A percentile compares a stretch with the other conserved stretches of the same genome.
Evolutionary conservation across 2,797 vertebrate species (phyloP).

Genomic region (Microhierax caerulescens): DNA sequence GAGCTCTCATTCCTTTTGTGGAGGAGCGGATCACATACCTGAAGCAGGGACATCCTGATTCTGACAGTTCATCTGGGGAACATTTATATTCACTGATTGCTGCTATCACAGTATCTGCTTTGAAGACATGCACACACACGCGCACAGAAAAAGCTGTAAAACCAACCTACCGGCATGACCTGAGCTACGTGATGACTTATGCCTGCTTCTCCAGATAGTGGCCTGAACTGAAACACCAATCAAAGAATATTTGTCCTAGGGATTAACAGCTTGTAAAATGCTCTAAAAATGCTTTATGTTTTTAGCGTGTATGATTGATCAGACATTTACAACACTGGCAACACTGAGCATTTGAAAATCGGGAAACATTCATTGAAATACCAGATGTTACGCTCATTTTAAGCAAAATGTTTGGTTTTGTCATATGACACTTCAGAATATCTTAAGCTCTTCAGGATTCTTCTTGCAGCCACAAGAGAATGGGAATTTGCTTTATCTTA

Average conservation of each 20-base stretch:
- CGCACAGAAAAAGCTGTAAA: neutral
- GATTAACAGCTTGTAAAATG: neutral
- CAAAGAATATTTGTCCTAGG: neutral
- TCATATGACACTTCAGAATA: neutral
- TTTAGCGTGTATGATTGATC: neutral
- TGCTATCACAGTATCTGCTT: neutral
- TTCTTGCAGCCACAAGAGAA: neutral
- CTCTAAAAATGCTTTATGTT: neutral
- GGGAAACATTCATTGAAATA: neutral
- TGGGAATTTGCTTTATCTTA: neutral
- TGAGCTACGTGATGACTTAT: neutral
- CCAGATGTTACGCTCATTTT: neutral
- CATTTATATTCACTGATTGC: neutral
- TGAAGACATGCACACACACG: neutral
- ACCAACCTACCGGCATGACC: neutral
- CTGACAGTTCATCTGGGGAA: neutral
- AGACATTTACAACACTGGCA: neutral
- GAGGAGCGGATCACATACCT: neutral
- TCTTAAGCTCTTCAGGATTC: neutral
- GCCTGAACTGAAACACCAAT: neutral
- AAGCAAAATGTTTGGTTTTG: neutral
- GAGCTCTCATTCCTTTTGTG: neutral
- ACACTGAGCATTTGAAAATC: neutral
- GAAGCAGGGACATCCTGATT: neutral
- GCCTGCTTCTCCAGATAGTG: neutral